A percentile compares a stretch with the other conserved stretches of the same genome.
phyloP scores from a whole-genome alignment of 2,888 invertebrate species.

The Caradrina clavipalpis region DNA sequence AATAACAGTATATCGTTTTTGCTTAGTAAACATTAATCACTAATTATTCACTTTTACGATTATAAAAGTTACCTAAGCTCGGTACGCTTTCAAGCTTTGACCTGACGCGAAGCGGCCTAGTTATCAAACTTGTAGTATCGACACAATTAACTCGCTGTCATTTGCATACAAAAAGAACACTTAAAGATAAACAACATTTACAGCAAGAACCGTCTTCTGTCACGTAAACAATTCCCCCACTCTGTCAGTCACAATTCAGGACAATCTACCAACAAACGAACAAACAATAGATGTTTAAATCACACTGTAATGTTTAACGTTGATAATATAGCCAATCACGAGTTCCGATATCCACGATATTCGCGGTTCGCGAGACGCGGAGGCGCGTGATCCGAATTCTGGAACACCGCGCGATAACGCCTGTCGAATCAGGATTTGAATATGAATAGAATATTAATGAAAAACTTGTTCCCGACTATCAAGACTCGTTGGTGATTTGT shows the following conservation, averaged over 20 bases:
- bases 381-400: constrained; percentile 84
- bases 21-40: no score
- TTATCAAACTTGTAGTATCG: constrained; percentile 25
- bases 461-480: constrained; percentile 81
- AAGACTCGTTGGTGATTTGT: constrained; percentile 73
- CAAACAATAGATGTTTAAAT: constrained; percentile 65
- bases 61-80: neutral
- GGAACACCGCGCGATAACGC: constrained; percentile 78
- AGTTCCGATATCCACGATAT: constrained; percentile 78
- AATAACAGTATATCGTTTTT: no score
- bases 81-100: neutral
- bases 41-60: no score
- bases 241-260: constrained; percentile 47
- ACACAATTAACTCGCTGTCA: constrained; percentile 35
- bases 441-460: constrained; percentile 89
- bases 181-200: constrained; percentile 50
- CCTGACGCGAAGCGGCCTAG: neutral
- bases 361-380: constrained; percentile 73
- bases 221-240: constrained; percentile 48
- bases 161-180: constrained; percentile 50
- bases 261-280: constrained; percentile 51
- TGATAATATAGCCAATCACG: constrained; percentile 85
- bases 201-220: constrained; percentile 46
- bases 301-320: constrained; percentile 71
- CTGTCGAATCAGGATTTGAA: constrained; percentile 87